Base-by-base conservation (phyloP, 2,888 invertebrate genomes). In the Chouioia cunea region DNA sequence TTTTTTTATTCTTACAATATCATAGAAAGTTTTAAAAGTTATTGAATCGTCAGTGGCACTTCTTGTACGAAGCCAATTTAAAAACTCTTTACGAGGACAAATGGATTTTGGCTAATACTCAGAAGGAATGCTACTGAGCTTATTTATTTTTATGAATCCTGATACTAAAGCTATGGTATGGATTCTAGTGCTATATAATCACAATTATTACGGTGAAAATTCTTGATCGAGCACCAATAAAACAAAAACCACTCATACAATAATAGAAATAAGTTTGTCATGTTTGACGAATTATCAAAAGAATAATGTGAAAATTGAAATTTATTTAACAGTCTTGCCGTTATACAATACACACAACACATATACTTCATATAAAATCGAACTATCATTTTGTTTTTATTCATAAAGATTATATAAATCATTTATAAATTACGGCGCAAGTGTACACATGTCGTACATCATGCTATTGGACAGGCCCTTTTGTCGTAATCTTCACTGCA, bases 391-490 rank as follows among this genome's bases (percentile, higher is more conserved):
- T 12, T 36, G 2, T 36, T 36, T 36, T 36, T 36, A 36, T 75
- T 73, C 73, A 79, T 77, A 77, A 36, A 74, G 67, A 80, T 80
- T 73, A 76, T 78, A 75, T 66, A 54, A 36, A 62, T 50, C 27
- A 47, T 23, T 65, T 8, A 27, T 50, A 16, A 27, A 54, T 4
- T 58, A 27, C n/a, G n/a, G 22, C 16, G 22, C 54, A 22, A 22
- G 23, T 74, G 71, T 74, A 69, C 48, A 69, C 18, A 6, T 74
- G 76, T 72, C 77, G 70, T 78, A 36, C 36, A 80, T 77, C 75
- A 78, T 79, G 77, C 76, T 76, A 78, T 80, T 76, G 78, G 80
- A 80, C 80, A 82, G 83, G 81, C 83, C 83, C 83, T 83, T 82
- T 82, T 81, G 79, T 81, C 78, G 79, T 79, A 36, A 78, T 78